Conservation (phyloP, 2,888 invertebrate species). For the Scaptomyza caliginosa region DNA sequence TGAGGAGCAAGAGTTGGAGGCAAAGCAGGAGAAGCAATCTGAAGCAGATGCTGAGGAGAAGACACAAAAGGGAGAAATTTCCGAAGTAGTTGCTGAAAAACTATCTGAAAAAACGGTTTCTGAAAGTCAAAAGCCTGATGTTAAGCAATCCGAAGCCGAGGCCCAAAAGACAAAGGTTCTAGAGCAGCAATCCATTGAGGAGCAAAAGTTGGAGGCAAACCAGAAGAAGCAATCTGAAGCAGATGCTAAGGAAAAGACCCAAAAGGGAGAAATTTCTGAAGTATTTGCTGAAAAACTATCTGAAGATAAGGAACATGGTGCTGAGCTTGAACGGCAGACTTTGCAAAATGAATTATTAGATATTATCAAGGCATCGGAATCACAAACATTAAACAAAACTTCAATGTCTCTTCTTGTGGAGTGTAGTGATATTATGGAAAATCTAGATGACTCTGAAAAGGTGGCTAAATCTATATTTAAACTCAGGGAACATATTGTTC, state of each 20-base stretch:
- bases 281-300: neutral
- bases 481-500: slow-evolving; percentile 76
- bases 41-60: too few relatives aligned
- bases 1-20: neutral
- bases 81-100: neutral
- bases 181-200: neutral
- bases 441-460: slow-evolving; percentile 39
- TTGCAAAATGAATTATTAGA: slow-evolving; percentile 21
- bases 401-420: slow-evolving; percentile 18
- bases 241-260: neutral
- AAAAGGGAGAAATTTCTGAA: neutral
- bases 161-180: neutral
- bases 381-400: neutral
- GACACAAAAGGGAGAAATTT: neutral
- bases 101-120: neutral
- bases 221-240: neutral
- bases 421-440: slow-evolving; percentile 38
- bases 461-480: slow-evolving; percentile 73
- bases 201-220: neutral
- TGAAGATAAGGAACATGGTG: slow-evolving; percentile 1
- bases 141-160: neutral
- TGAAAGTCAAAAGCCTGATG: neutral
- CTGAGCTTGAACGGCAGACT: neutral
- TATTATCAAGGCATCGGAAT: slow-evolving; percentile 7
- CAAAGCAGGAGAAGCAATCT: neutral